phyloP scores from a whole-genome alignment of 2,797 vertebrate species.

The Fistularia commersonii region DNA sequence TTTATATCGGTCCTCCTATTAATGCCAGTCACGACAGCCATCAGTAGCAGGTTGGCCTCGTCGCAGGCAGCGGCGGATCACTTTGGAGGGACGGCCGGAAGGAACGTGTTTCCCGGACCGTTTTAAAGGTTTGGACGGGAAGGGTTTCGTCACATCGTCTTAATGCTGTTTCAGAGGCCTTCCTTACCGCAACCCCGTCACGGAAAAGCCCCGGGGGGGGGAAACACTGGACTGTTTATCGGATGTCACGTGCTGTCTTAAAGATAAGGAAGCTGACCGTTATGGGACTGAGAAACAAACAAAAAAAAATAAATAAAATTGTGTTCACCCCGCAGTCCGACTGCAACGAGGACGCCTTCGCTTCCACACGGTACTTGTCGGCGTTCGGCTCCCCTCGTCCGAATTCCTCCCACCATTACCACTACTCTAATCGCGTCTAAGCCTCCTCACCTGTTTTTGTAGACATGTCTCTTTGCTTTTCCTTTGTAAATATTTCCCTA shows the following conservation, averaged over 20 bases:
- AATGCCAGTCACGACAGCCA: conserved; percentile 58
- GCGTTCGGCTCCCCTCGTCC: conserved; percentile 39
- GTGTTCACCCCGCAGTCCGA: conserved; percentile 78
- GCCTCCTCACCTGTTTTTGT: conserved; percentile 67
- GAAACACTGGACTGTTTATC: conserved; percentile 65
- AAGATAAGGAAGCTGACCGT: conserved; percentile 16
- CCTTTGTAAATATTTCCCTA: conserved; percentile 71
- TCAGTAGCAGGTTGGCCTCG: conserved; percentile 48
- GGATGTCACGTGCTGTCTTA: conserved; percentile 52
- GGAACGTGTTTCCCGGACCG: conserved; percentile 33
- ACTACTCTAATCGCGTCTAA: too few species aligned
- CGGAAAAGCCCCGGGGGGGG: conserved; percentile 44
- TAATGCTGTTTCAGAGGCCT: conserved; percentile 46
- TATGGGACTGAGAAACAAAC: neutral
- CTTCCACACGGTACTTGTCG: conserved; percentile 70
- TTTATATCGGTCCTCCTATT: conserved; percentile 27
- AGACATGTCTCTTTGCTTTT: conserved; percentile 53
- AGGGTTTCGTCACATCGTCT: conserved; percentile 19
- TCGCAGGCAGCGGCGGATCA: too few species aligned
- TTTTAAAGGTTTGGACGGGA: conserved; percentile 17
- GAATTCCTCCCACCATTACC: conserved; percentile 61
- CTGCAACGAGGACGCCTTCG: too few species aligned
- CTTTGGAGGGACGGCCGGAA: conserved; percentile 24
- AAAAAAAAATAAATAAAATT: conserved; percentile 13
- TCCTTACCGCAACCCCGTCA: too few species aligned